Conservation (phyloP, 2,888 invertebrate genomes). For the Diaperis boleti region DNA sequence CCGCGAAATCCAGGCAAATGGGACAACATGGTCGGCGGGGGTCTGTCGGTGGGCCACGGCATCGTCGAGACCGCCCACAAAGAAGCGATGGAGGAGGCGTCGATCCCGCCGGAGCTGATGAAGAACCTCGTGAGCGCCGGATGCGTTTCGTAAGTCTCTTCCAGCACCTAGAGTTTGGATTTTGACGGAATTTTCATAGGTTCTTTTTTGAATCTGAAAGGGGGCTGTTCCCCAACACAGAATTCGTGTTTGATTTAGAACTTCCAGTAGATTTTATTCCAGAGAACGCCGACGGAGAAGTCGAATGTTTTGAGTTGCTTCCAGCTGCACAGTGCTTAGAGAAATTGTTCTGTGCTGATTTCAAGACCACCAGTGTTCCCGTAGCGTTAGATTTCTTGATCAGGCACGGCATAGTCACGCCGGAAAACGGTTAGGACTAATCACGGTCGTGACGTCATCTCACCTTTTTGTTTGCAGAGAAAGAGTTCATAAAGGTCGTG, state of each 20-base stretch:
- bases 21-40: constrained; percentile 97
- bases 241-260: constrained; percentile 94
- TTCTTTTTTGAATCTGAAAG: constrained; percentile 94
- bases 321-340: constrained; percentile 87
- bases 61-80: constrained; percentile 91
- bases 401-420: constrained; percentile 88
- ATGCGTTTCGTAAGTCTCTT: constrained; percentile 79
- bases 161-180: not conserved
- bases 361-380: constrained; percentile 94
- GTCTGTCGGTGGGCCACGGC: constrained; percentile 88
- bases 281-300: constrained; percentile 95
- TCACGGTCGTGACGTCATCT: not conserved
- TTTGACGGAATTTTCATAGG: constrained; percentile 66
- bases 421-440: constrained; percentile 81
- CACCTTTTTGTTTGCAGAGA: constrained; percentile 72
- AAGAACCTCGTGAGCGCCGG: constrained; percentile 82
- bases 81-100: constrained; percentile 95
- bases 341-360: constrained; percentile 83
- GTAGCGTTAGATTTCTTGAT: constrained; percentile 93
- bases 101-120: constrained; percentile 83
- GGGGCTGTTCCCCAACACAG: constrained; percentile 94
- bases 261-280: constrained; percentile 91
- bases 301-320: constrained; percentile 89
- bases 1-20: constrained; percentile 74
- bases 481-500: constrained; percentile 84